Conservation (phyloP, 2,797 vertebrate species). For the Chromis chromis region DNA sequence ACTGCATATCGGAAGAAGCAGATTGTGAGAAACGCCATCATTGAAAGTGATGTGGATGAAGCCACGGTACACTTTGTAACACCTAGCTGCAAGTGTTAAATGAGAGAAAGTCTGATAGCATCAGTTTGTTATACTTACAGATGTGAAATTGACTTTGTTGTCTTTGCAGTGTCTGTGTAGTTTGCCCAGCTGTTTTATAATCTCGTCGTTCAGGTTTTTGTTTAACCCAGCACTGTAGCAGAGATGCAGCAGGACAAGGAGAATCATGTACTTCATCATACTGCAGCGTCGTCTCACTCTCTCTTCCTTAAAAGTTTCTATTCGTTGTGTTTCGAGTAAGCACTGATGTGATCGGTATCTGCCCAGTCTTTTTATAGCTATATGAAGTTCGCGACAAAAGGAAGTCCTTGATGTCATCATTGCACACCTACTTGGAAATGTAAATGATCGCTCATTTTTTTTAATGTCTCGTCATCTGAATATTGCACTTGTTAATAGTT, state of each 20-base stretch:
- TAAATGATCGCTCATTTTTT: not conserved
- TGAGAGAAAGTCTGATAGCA: not conserved
- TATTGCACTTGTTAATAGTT: no score
- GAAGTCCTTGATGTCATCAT: slow-evolving; percentile 36
- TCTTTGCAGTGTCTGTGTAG: fast-evolving
- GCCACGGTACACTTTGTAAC: not conserved
- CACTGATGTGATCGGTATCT: slow-evolving; percentile 38
- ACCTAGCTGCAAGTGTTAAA: not conserved
- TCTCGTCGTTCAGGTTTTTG: not conserved
- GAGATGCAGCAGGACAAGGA: slow-evolving; percentile 51
- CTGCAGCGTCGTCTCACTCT: slow-evolving; percentile 5
- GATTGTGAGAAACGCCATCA: not conserved
- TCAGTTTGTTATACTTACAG: slow-evolving; percentile 62
- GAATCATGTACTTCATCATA: slow-evolving; percentile 59
- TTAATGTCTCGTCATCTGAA: not conserved
- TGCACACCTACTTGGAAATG: slow-evolving; percentile 26
- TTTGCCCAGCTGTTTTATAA: fast-evolving
- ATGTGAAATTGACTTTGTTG: fast-evolving
- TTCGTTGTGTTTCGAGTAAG: slow-evolving; percentile 5
- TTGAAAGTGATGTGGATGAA: not conserved
- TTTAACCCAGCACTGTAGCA: not conserved
- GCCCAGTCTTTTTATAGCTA: slow-evolving; percentile 42
- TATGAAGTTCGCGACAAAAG: not conserved
- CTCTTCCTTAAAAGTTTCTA: slow-evolving; percentile 22
- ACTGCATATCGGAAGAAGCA: not conserved